These are phyloP conservation scores for Macrobrachium rosenbergii DNA, from an alignment of 1,140 invertebrate species.

Conservation along the genomic window DNA sequence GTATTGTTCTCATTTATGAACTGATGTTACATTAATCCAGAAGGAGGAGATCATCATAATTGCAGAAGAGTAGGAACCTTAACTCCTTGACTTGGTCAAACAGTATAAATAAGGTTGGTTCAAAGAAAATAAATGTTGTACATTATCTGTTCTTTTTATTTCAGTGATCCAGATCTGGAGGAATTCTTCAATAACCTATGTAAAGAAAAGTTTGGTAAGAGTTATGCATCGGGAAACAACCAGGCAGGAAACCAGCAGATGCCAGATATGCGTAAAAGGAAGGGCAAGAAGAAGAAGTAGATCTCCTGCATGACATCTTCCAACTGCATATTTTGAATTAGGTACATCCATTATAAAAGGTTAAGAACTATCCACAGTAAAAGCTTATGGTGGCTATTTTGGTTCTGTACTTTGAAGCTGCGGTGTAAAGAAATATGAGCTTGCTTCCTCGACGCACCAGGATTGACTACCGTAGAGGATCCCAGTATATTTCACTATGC, in stretches of 20 bases:
- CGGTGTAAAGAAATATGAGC: too few species aligned
- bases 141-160: conserved; percentile 64
- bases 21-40: too few species aligned
- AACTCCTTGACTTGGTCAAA: too few species aligned
- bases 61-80: too few species aligned
- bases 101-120: too few species aligned
- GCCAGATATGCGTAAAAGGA: conserved; percentile 69
- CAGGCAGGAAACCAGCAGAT: conserved; percentile 68
- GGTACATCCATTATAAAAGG: conserved; percentile 4
- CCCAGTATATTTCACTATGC: too few species aligned
- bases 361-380: neutral
- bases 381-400: too few species aligned
- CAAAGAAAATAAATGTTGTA: conserved; percentile 14
- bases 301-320: neutral
- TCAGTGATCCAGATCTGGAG: conserved; percentile 76
- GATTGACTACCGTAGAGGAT: too few species aligned
- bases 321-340: conserved; percentile 11
- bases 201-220: conserved; percentile 69
- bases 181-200: conserved; percentile 78
- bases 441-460: too few species aligned
- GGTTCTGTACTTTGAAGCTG: too few species aligned
- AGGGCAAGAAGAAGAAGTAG: conserved; percentile 63
- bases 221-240: conserved; percentile 58
- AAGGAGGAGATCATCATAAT: too few species aligned
- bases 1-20: too few species aligned